phyloP scores from a whole-genome alignment of 2,113 vertebrate genomes.

The Dicaeum eximium region DNA sequence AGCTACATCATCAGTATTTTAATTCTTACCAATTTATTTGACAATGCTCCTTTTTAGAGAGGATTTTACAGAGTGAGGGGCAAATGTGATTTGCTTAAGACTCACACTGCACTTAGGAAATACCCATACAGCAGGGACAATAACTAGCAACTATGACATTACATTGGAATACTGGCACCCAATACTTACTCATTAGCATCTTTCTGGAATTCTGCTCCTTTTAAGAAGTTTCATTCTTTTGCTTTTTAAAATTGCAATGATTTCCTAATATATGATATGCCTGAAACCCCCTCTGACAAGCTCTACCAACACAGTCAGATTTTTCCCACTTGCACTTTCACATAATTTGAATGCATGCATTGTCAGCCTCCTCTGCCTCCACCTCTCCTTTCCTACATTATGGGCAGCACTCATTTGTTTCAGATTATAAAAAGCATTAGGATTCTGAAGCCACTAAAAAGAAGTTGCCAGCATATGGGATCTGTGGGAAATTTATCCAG shows the following conservation, averaged over 20 bases:
- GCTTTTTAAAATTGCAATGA: neutral
- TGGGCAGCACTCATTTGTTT: slow-evolving; percentile 25
- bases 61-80: neutral
- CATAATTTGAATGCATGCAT: slow-evolving; percentile 1
- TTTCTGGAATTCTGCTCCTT: slow-evolving; percentile 24
- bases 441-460: slow-evolving; percentile 40
- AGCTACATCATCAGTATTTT: neutral
- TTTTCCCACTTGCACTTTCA: slow-evolving; percentile 48
- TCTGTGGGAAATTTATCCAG: neutral
- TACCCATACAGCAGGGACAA: neutral
- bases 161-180: neutral
- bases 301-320: slow-evolving; percentile 2
- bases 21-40: neutral
- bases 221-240: neutral
- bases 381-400: slow-evolving; percentile 4
- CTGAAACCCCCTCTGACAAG: slow-evolving; percentile 4
- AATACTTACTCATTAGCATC: neutral
- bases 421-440: slow-evolving; percentile 42
- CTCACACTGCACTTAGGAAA: neutral
- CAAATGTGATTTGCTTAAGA: neutral
- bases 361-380: slow-evolving; percentile 44
- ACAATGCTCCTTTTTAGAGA: neutral
- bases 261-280: slow-evolving; percentile 1
- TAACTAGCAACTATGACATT: neutral
- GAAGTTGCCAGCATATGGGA: neutral